Base-by-base conservation (phyloP, 2,797 vertebrate species). In the Sebastes steindachneri region DNA sequence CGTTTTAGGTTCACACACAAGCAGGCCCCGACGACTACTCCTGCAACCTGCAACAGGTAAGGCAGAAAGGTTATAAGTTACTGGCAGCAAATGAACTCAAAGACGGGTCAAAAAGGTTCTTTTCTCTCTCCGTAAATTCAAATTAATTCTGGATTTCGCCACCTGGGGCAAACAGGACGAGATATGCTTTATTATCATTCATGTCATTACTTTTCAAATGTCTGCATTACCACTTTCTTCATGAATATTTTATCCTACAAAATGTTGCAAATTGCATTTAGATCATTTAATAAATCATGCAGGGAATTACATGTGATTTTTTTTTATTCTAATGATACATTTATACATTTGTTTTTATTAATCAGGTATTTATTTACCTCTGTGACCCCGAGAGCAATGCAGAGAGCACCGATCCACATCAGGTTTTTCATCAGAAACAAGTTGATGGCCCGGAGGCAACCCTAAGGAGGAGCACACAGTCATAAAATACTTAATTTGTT, bases 391-490 rank as follows among this genome's bases (percentile, higher is more conserved):
- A 92, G 88, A 60, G 33, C 35, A 7, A 92, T 80, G 71, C 84
- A 90, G 64, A 92, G 72, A 55, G 63, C 79, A 1, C 77, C 76
- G 2, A 91, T 81, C 88, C 85, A 89, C 63, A 85, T 7, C 67
- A 92, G 45, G 63, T 86, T 89, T 31, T 64, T 92, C 37, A 79
- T 0, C 63, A 90, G 70, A 25, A 86, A 92, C 11, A 17, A 0
- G 33, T 80, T n/a, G 59, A 91, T 72, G 4, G 81, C 83, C 5
- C 0, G 0, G 51, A 79, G 31, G 26, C 90, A 92, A 12, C 89
- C 88, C 92, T 92, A 66, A 55, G 31, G 68, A 75, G n/a, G 25
- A 78, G 9, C 2, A 53, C 29, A 31, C 3, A 11, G n/a, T 37
- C 9, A 29, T 26, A 15, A 67, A 17, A 59, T 2, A 54, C 4